These are phyloP conservation scores for Drosophila erecta DNA, from an alignment of 1,140 invertebrate species.

Conservation along the genomic window DNA sequence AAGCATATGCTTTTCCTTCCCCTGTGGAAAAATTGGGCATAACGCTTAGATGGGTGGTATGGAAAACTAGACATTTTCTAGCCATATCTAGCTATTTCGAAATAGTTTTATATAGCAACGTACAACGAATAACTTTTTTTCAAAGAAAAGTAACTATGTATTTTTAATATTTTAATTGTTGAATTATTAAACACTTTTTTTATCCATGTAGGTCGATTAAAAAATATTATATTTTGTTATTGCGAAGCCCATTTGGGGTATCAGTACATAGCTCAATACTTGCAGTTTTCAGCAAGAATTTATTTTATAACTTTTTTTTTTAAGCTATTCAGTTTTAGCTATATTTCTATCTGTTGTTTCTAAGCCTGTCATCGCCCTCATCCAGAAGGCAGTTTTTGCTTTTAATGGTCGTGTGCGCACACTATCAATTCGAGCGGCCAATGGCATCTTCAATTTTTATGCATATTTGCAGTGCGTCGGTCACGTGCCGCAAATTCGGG, in stretches of 20 bases:
- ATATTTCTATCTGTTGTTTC: background rate
- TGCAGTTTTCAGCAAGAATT: too few species aligned
- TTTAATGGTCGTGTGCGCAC: conserved; percentile 65
- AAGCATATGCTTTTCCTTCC: conserved; percentile 69
- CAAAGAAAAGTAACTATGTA: too few species aligned
- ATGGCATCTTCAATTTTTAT: conserved; percentile 75
- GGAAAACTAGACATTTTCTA: background rate
- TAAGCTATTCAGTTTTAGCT: background rate
- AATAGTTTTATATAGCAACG: too few species aligned
- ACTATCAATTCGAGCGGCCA: conserved; percentile 65
- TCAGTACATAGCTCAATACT: too few species aligned
- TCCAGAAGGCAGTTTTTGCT: conserved; percentile 25
- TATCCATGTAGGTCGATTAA: too few species aligned
- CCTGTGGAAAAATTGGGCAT: conserved; percentile 4
- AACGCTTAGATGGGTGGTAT: background rate
- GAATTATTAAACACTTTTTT: too few species aligned
- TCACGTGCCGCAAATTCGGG: conserved; percentile 62
- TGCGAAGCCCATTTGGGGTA: too few species aligned
- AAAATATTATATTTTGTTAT: too few species aligned
- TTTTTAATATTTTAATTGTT: too few species aligned
- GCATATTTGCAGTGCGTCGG: conserved; percentile 72
- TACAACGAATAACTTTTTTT: too few species aligned
- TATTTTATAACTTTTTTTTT: too few species aligned
- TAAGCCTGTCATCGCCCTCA: background rate
- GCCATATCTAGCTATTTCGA: background rate